phyloP scores from a whole-genome alignment of 1,140 invertebrate genomes.

The Plodia interpunctella region DNA sequence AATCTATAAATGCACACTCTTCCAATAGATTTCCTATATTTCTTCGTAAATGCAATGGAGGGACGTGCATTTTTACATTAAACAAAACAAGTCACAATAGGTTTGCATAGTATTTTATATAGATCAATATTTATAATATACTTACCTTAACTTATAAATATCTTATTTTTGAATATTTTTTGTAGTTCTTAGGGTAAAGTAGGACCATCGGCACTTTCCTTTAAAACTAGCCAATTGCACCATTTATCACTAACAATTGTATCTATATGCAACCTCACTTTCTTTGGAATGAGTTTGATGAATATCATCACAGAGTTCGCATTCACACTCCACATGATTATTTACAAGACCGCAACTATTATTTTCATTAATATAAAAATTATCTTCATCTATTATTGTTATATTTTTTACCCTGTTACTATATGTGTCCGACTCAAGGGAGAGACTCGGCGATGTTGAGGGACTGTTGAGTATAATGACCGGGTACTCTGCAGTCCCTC shows the following conservation, averaged over 20 bases:
- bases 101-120: background rate
- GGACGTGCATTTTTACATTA: background rate
- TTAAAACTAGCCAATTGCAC: slow-evolving; percentile 31
- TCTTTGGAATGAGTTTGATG: slow-evolving; percentile 63
- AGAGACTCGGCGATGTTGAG: slow-evolving; percentile 52
- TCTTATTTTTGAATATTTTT: slow-evolving; percentile 22
- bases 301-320: slow-evolving; percentile 31
- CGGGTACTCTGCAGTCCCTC: slow-evolving; percentile 44
- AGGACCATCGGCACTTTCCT: slow-evolving; percentile 19
- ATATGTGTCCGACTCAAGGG: slow-evolving; percentile 50
- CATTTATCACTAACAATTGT: slow-evolving; percentile 28
- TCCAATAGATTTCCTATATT: background rate
- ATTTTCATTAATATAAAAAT: slow-evolving; percentile 30
- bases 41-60: background rate
- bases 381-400: slow-evolving; percentile 45
- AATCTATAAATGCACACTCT: background rate
- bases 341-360: slow-evolving; percentile 39
- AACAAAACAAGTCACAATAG: background rate
- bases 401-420: slow-evolving; percentile 68
- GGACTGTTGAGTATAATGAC: slow-evolving; percentile 64
- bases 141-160: background rate
- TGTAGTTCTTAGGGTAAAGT: slow-evolving; percentile 31
- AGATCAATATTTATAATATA: slow-evolving; percentile 1
- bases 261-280: slow-evolving; percentile 29
- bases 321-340: slow-evolving; percentile 34